Evolutionary conservation across 2,888 invertebrate species (phyloP), one percentile per base, ranked within the genome.

Genomic region (Drosophila hamatofila): DNA sequence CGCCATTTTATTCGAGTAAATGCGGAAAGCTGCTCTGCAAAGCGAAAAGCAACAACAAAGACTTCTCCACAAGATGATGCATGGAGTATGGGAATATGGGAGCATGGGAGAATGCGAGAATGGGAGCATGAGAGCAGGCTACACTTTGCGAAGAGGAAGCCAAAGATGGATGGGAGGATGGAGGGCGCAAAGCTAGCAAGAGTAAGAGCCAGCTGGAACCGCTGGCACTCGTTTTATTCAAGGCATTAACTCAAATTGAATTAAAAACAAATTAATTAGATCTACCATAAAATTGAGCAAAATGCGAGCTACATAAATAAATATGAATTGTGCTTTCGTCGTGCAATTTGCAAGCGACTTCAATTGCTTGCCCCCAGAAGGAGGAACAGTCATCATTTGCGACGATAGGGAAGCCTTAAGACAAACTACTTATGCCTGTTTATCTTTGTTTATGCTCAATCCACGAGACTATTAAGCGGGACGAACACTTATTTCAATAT

Each of bases 211-310:
- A 51, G 61, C 58, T 48, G 57, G 9, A 73, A 48, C 59, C 67
- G 64, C 72, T 65, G 57, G 54, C 62, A 57, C 65, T 75, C 44
- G 55, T 67, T 74, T 74, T 61, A 68, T 80, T 74, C 52, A 41
- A 71, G 81, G 78, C 89, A 86, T 88, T 88, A 88, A 85, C 71
- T 87, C 78, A 81, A 88, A 88, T 89, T 89, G 86, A 87, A 87
- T 88, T 89, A 87, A 87, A 89, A 89, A 87, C 85, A 89, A 86
- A 86, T 86, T 86, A 89, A 89, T 85, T 89, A 89, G 88, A 89
- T 84, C 69, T 72, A 58, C 71, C 81, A 78, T 83, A 78, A 73
- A 83, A 85, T 75, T 72, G 57, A 59, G 63, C 72, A 58, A 78
- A 68, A 54, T 69, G 66, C n/a, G 54, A 55, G 44, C 63, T 54